Evolutionary conservation across 2,113 vertebrate species (phyloP).

Genomic region (Mohoua ochrocephala): DNA sequence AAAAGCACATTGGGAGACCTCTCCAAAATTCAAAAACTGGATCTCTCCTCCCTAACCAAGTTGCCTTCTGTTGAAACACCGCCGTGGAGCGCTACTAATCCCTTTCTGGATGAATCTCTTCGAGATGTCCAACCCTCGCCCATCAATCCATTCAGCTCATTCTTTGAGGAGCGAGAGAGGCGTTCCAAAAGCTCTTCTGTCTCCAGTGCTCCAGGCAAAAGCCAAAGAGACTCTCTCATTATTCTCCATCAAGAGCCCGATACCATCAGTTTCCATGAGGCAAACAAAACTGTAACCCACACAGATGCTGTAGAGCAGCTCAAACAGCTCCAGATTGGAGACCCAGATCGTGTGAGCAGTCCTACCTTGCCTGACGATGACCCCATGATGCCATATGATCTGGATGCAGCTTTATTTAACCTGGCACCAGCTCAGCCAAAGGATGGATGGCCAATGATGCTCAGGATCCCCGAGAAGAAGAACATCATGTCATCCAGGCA

Average conservation of each 20-base stretch:
- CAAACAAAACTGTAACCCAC: slow-evolving; percentile 53
- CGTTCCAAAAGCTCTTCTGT: slow-evolving; percentile 67
- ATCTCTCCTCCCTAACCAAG: slow-evolving; percentile 70
- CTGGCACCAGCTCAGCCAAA: slow-evolving; percentile 62
- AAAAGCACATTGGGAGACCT: slow-evolving; percentile 76
- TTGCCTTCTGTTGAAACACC: slow-evolving; percentile 68
- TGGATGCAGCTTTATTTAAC: slow-evolving; percentile 39
- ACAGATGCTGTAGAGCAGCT: slow-evolving; percentile 77
- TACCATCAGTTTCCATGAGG: slow-evolving; percentile 65
- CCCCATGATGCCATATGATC: slow-evolving; percentile 54
- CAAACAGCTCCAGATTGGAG: slow-evolving; percentile 77
- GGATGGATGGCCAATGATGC: slow-evolving; percentile 88
- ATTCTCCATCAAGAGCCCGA: slow-evolving; percentile 72
- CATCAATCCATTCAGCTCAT: slow-evolving; percentile 87
- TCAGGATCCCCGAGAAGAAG: slow-evolving; percentile 91
- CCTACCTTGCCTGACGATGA: slow-evolving; percentile 76
- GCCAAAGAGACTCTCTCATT: slow-evolving; percentile 75
- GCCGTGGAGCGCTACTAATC: slow-evolving; percentile 82
- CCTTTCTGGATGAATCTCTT: slow-evolving; percentile 82
- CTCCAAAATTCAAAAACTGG: slow-evolving; percentile 74
- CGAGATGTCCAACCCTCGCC: slow-evolving; percentile 82
- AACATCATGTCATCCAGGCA: slow-evolving; percentile 94
- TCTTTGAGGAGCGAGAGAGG: slow-evolving; percentile 77
- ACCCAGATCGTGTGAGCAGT: slow-evolving; percentile 69
- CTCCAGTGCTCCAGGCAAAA: slow-evolving; percentile 53